These are phyloP conservation scores for Mechanitis mazaeus DNA, from an alignment of 2,888 invertebrate species.

Conservation along the genomic window DNA sequence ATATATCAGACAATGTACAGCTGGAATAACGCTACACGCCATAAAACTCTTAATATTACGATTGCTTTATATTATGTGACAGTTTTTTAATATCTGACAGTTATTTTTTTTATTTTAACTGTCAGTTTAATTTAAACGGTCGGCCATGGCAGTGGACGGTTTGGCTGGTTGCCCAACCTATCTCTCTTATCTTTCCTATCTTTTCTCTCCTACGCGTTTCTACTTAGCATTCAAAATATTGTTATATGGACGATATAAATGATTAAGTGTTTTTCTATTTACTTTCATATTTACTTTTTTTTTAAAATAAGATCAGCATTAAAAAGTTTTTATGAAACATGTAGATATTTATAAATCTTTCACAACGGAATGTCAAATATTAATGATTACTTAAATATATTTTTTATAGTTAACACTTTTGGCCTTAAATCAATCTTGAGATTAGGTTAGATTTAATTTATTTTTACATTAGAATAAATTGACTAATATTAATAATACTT, in stretches of 20 bases:
- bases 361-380: not conserved
- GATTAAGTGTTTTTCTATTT: no score
- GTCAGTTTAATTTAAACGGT: slow-evolving; percentile 7
- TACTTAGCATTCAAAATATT: no score
- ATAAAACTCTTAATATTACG: not conserved
- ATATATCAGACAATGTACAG: slow-evolving; percentile 5
- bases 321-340: no score
- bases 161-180: slow-evolving; percentile 23
- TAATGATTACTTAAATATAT: not conserved
- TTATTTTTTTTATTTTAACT: not conserved
- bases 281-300: no score
- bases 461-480: slow-evolving; percentile 4
- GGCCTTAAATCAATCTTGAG: slow-evolving; percentile 2
- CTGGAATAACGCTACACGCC: not conserved
- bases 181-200: not conserved
- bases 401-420: not conserved
- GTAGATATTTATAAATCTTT: not conserved
- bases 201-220: no score
- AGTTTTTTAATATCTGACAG: not conserved
- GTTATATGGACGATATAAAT: no score
- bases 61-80: slow-evolving; percentile 7
- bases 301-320: no score
- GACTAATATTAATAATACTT: slow-evolving; percentile 7
- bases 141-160: slow-evolving; percentile 28
- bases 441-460: not conserved